A percentile compares a stretch with the other conserved stretches of the same genome.
Conservation (phyloP, 2,888 invertebrate genomes). For the Vanessa cardui region DNA sequence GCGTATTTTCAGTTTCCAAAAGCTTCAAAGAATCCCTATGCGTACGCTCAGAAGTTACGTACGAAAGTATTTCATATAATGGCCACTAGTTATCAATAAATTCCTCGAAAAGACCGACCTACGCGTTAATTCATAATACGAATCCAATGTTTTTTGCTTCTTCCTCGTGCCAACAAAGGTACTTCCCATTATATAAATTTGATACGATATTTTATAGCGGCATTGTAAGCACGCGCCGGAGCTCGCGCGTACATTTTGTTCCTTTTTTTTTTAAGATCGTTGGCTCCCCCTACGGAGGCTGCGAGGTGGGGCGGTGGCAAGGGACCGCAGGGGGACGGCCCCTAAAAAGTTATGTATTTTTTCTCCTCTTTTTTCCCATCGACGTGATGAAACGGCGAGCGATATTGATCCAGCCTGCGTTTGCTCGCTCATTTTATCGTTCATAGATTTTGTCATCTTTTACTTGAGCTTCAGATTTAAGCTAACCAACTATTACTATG, state of each 20-base stretch:
- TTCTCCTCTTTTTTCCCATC: slow-evolving; percentile 80
- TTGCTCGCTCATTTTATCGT: slow-evolving; percentile 46
- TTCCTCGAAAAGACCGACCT: slow-evolving; percentile 55
- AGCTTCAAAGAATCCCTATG: not conserved
- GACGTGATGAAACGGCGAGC: slow-evolving; percentile 78
- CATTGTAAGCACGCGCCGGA: slow-evolving; percentile 73
- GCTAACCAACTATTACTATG: no score
- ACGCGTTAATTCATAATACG: slow-evolving; percentile 49
- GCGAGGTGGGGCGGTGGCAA: slow-evolving; percentile 45
- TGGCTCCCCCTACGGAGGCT: slow-evolving; percentile 49
- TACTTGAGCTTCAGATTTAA: slow-evolving; percentile 11
- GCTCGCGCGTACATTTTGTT: slow-evolving; percentile 62
- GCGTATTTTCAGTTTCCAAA: not conserved
- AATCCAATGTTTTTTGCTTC: slow-evolving; percentile 60
- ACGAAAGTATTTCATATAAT: slow-evolving; percentile 33
- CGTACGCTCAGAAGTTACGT: not conserved
- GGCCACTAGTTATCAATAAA: slow-evolving; percentile 32
- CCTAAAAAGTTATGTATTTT: slow-evolving; percentile 83
- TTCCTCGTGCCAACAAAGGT: slow-evolving; percentile 66
- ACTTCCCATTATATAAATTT: slow-evolving; percentile 76
- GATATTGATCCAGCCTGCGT: slow-evolving; percentile 72
- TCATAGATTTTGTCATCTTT: slow-evolving; percentile 31
- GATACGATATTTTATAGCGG: slow-evolving; percentile 74
- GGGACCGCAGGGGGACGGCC: slow-evolving; percentile 63
- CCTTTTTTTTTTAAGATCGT: slow-evolving; percentile 62